phyloP scores from a whole-genome alignment of 2,797 vertebrate genomes.

The Epinephelus malabaricus region DNA sequence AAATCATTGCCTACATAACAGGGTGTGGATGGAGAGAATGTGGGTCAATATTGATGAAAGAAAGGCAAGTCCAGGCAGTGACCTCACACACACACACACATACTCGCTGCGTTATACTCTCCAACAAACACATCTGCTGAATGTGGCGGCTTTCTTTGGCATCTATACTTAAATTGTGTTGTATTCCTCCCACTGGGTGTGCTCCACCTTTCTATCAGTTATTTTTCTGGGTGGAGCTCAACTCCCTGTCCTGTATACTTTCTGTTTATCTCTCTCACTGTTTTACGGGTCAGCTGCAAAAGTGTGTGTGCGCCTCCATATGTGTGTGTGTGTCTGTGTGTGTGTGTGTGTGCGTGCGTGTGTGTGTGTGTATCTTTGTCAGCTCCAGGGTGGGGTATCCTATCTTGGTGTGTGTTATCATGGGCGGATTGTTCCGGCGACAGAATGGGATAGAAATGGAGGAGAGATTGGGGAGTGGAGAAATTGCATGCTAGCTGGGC shows the following conservation, averaged over 20 bases:
- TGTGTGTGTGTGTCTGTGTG: constrained; percentile 33
- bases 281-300: constrained; percentile 58
- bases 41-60: constrained; percentile 62
- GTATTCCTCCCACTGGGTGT: constrained; percentile 44
- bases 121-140: not conserved
- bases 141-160: not conserved
- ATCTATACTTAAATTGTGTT: constrained; percentile 45
- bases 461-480: constrained; percentile 30
- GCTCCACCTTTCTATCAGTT: constrained; percentile 46
- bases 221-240: constrained; percentile 55
- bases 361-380: constrained; percentile 57
- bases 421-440: constrained; percentile 52
- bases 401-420: constrained; percentile 71
- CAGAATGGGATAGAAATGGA: constrained; percentile 50
- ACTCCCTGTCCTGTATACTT: constrained; percentile 33
- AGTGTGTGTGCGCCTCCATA: not conserved
- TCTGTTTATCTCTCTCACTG: constrained; percentile 47
- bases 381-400: constrained; percentile 67
- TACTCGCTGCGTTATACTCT: not conserved
- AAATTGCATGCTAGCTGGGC: constrained; percentile 29
- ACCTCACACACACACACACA: not conserved
- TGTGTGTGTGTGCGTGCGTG: constrained; percentile 39
- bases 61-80: constrained; percentile 16
- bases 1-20: constrained; percentile 27
- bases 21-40: constrained; percentile 48